Conservation (phyloP, 2,797 vertebrate genomes). For the Tympanoctomys barrerae region DNA sequence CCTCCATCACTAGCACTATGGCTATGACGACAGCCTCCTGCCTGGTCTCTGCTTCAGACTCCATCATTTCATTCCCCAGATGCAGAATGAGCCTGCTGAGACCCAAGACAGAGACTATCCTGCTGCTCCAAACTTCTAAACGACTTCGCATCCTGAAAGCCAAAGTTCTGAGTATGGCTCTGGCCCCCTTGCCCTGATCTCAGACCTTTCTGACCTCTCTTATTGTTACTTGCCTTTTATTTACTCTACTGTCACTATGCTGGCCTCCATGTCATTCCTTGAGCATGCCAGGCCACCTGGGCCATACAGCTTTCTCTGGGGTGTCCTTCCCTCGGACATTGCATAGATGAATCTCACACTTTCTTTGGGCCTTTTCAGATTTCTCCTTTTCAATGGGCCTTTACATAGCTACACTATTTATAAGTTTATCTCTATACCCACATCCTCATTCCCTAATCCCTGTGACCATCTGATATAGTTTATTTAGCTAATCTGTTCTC, state of each 20-base stretch:
- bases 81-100: not conserved
- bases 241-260: not conserved
- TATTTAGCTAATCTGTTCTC: not conserved
- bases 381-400: not conserved
- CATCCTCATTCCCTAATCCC: not conserved
- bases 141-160: not conserved
- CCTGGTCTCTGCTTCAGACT: not conserved
- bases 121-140: not conserved
- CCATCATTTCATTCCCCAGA: not conserved
- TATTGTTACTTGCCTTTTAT: not conserved
- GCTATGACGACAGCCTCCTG: not conserved
- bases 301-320: not conserved
- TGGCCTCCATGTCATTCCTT: not conserved
- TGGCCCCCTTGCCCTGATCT: fast-evolving
- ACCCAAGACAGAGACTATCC: not conserved
- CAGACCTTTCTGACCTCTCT: not conserved
- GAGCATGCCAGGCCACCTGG: not conserved
- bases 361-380: not conserved
- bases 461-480: not conserved
- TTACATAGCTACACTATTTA: not conserved
- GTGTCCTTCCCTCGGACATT: not conserved
- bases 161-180: not conserved
- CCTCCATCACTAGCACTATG: not conserved
- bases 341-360: not conserved
- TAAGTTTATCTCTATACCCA: not conserved